Evolutionary conservation across 2,888 invertebrate species (phyloP), one percentile per base, ranked within the genome.

Genomic region (Acrocera orbiculus): DNA sequence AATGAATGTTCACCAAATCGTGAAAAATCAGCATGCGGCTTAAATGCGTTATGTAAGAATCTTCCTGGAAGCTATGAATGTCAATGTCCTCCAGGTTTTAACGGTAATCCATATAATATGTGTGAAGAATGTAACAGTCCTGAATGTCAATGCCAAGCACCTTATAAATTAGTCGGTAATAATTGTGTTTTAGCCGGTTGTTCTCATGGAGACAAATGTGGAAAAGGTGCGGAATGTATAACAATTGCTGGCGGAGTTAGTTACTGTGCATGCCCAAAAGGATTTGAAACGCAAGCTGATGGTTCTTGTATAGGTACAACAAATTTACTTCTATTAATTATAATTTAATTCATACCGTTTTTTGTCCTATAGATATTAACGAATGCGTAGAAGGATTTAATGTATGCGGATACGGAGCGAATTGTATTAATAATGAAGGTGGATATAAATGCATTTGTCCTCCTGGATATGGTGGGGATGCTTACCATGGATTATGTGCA

Each of bases 21-120:
- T 34, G 77, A 75, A 35, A 80, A 79, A 45, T 72, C 78, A 3
- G 77, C 82, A 13, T 90, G 90, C 57, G 90, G 89, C 1, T 60
- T 82, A 16, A 86, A 87, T 56, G 86, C 89, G 1, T 71, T 87
- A 36, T 92, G 90, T 51, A 87, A 85, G 54, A 92, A 92, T 61
- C 62, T 89, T 32, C 89, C 89, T 1, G 90, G 90, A 29, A 86
- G 86, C 51, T 92, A 89, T 52, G 87, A 87, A 58, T 92, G 90
- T 47, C 81, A 82, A 49, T 92, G 90, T 49, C 81, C 87, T 1
- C 65, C 74, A 17, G 86, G 85, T 20, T 87, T 80, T 52, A 82
- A 80, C 50, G 89, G 89, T 27, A 89, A 90, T 60, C 87, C 90
- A 2, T 90, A 86, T 52, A 70, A 77, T 11, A 66, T 77, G 44